phyloP scores from a whole-genome alignment of 2,888 invertebrate genomes.

The Lamellibrachia satsuma region DNA sequence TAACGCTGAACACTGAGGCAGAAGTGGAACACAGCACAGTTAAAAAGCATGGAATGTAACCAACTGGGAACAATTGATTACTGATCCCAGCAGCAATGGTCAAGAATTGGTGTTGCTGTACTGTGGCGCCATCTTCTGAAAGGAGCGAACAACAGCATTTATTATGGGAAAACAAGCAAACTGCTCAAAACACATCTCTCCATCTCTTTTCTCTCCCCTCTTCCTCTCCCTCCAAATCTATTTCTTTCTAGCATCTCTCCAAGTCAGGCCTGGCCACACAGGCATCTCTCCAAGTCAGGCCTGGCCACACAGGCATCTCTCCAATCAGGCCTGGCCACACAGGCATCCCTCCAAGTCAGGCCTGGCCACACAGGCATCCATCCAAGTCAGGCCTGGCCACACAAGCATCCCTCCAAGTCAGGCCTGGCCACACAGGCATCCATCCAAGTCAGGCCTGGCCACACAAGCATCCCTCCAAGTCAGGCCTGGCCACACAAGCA shows the following conservation, averaged over 20 bases:
- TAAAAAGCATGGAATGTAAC: neutral
- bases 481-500: neutral
- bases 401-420: neutral
- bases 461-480: neutral
- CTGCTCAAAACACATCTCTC: neutral
- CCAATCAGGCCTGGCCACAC: neutral
- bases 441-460: neutral
- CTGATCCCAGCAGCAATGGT: neutral
- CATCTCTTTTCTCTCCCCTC: neutral
- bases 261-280: neutral
- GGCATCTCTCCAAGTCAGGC: neutral
- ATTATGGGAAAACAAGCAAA: neutral
- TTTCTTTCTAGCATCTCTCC: too few species aligned
- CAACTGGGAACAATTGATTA: neutral
- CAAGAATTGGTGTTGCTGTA: neutral
- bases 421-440: neutral
- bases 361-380: neutral
- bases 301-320: neutral
- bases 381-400: neutral
- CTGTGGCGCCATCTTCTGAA: constrained; percentile 4
- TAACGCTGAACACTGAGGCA: neutral
- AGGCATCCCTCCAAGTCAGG: neutral
- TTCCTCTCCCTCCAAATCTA: neutral
- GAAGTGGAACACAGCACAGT: neutral
- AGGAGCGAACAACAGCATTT: neutral